Base-by-base conservation (phyloP, 2,113 vertebrate genomes). In the Osmerus eperlanus region DNA sequence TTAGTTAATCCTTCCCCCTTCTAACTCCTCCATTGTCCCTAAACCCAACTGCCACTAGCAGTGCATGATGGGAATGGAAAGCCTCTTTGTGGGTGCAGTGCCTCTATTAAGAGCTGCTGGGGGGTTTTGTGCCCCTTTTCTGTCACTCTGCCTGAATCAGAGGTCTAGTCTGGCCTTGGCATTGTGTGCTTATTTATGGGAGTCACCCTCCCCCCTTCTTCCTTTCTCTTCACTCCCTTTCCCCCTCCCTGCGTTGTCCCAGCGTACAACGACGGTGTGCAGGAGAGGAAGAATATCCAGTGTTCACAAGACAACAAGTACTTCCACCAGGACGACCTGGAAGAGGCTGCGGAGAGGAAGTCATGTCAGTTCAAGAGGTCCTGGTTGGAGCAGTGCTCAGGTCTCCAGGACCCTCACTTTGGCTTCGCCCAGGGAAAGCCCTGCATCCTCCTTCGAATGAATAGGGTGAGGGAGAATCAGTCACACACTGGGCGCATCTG, bases 351-450 rank as follows among this genome's bases (percentile, higher is more conserved):
- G 18, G 93, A 94, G 81, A 93, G 94, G 83, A 95, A 95, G 68
- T 93, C 97, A 29, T 99, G 97, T 83, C 95, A 94, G 84, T 99
- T 99, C 89, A 97, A 95, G 84, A 94, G 96, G 78, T 97, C 97
- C 0, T 90, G 89, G 89, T 86, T 99, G 86, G 92, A 91, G 65
- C 94, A 94, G 58, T 99, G 97, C 83, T 99, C 97, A 2, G 97
- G 97, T 64, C 72, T 94, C 1, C 82, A 89, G 71, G 95, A 98
- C 76, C 90, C 88, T 5, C 89, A 92, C 0, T 99, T 96, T 79
- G 97, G 97, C 84, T 99, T 94, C 84, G 94, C 96, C 11, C 85
- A 83, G 75, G 96, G 96, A 80, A 95, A 91, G 78, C 97, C 97
- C 67, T 98, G 97, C 83, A 85, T 99, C 82, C 87, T 98, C 65